phyloP scores from a whole-genome alignment of 1,140 invertebrate genomes.

The Eufriesea mexicana region DNA sequence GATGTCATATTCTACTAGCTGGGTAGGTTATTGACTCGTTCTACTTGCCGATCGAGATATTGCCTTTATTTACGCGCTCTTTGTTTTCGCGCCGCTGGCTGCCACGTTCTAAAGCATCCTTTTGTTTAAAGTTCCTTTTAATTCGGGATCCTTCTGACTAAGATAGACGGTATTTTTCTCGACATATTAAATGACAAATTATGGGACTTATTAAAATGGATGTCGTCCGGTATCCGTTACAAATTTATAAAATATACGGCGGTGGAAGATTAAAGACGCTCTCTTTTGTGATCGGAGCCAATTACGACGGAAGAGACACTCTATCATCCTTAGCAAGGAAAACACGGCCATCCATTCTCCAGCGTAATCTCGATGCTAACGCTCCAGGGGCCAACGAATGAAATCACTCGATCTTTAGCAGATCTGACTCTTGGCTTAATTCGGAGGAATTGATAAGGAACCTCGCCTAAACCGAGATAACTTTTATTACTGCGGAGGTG shows the following conservation, averaged over 20 bases:
- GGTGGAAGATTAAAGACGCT: background rate
- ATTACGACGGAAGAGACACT: background rate
- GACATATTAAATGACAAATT: background rate
- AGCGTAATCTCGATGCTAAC: background rate
- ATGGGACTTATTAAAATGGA: slow-evolving; percentile 5
- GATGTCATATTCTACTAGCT: background rate
- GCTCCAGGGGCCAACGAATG: background rate
- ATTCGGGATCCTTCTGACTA: background rate
- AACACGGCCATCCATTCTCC: background rate
- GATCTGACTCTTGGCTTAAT: background rate
- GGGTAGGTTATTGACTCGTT: background rate
- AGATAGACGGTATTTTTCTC: background rate
- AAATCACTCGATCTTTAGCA: background rate
- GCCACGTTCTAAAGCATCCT: background rate
- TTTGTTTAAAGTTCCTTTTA: background rate
- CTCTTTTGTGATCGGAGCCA: background rate
- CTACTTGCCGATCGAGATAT: background rate
- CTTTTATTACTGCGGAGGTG: background rate
- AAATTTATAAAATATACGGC: background rate
- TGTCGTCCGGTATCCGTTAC: background rate
- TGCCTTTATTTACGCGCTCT: background rate
- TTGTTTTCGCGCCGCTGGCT: background rate
- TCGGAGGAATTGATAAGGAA: background rate
- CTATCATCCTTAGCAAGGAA: background rate
- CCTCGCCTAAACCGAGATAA: background rate